phyloP scores from a whole-genome alignment of 2,797 vertebrate genomes.

The Erethizon dorsatum region DNA sequence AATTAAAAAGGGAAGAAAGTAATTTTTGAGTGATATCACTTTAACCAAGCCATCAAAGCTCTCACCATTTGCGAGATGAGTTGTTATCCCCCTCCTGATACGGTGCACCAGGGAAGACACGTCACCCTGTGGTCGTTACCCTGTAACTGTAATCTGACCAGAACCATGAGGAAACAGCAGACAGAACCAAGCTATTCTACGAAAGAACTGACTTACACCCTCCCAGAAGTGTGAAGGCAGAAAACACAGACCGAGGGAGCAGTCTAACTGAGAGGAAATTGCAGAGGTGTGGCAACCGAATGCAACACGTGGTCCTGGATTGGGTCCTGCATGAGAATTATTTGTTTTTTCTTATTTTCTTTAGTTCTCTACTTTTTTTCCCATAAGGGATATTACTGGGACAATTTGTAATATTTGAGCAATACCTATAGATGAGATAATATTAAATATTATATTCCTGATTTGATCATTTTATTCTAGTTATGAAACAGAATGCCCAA shows the following conservation, averaged over 20 bases:
- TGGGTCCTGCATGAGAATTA: not conserved
- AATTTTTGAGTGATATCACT: not conserved
- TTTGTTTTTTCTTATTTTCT: not conserved
- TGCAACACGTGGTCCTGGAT: not conserved
- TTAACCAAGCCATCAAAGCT: not conserved
- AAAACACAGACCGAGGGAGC: not conserved
- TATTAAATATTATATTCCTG: constrained; percentile 11
- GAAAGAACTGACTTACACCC: not conserved
- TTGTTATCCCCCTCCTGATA: not conserved
- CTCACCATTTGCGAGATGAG: not conserved
- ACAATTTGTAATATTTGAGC: not conserved
- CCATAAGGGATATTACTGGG: not conserved
- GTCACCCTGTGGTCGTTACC: not conserved
- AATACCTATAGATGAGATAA: not conserved
- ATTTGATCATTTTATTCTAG: constrained; percentile 1
- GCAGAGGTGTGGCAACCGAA: not conserved
- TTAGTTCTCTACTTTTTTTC: not conserved
- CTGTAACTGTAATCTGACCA: not conserved
- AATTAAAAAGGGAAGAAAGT: not conserved
- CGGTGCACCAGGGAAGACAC: not conserved
- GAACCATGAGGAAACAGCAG: not conserved
- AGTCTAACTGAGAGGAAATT: not conserved
- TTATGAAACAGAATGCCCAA: not conserved
- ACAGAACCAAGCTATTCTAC: not conserved
- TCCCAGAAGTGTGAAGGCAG: not conserved